Base-by-base conservation (phyloP, 1,140 invertebrate genomes). In the Heliconius melpomene region DNA sequence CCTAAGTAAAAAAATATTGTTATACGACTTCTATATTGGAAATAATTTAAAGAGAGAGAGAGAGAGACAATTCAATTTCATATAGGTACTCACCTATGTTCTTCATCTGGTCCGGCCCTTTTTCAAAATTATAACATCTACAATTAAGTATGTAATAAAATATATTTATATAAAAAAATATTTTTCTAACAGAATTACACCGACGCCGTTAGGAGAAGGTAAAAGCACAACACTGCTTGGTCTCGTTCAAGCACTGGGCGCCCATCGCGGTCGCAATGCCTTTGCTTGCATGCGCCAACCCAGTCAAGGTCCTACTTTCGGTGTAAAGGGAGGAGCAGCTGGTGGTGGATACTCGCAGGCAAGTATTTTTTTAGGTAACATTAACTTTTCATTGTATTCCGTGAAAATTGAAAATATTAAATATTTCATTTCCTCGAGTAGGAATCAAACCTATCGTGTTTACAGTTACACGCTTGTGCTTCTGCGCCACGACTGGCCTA, bases 261-360 rank as follows among this genome's bases (percentile, higher is more conserved):
- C 97, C 7, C 98, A 99, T 87, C 96, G 97, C 80, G 96, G 96
- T 7, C 97, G 96, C 84, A 99, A 99, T 95, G 96, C 98, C 1
- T 97, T 99, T 91, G 99, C 98, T 8, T 99, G 98, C 89, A 96
- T 99, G 73, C 96, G 99, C n/a, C 99, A 99, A 91, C 99, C 99
- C 0, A 99, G 98, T 50, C 99, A 99, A 94, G 99, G 99, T 32
- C 99, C 99, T 1, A 99, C 98, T 2, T 99, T 99, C 95, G 99
- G 99, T 20, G 98, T 99, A 66, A 99, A 99, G 96, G 98, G 98
- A 72, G 98, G 98, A 18, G 98, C 98, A 71, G 98, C 98, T 77
- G 98, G 98, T 23, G 98, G 98, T 80, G 99, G 99, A 29, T 99
- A 99, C 94, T 96, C 97, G 2, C 96, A 97, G 94, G 95, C 95